Percentiles rank a stretch among this genome's conserved stretches.
Conservation (phyloP, 2,797 vertebrate species). For the Acanthiza pusilla region DNA sequence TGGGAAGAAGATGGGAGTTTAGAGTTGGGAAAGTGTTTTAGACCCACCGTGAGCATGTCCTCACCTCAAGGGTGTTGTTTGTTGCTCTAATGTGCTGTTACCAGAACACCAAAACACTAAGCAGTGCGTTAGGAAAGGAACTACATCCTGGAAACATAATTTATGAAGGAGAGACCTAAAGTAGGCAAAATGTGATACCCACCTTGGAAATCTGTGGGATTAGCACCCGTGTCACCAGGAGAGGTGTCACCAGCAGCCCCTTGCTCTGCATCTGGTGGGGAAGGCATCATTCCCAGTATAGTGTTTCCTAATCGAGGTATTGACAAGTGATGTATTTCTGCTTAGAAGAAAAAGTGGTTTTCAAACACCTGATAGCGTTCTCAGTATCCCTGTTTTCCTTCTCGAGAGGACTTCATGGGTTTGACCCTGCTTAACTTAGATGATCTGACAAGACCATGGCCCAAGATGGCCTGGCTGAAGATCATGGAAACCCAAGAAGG, state of each 20-base stretch:
- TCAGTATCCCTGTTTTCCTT: not conserved
- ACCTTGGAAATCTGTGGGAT: conserved; percentile 27
- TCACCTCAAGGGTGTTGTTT: not conserved
- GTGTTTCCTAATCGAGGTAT: not conserved
- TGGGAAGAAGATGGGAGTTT: not conserved
- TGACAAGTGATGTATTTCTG: not conserved
- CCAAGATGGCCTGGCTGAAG: not conserved
- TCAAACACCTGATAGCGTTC: not conserved
- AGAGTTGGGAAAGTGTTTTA: not conserved
- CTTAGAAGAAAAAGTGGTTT: not conserved
- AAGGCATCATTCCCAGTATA: not conserved
- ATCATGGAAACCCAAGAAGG: conserved; percentile 64
- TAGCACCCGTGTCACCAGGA: not conserved
- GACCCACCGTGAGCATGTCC: fast-evolving
- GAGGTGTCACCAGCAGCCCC: not conserved
- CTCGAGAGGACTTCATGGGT: not conserved
- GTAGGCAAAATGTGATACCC: conserved; percentile 50
- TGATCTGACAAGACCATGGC: not conserved
- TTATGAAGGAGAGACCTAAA: conserved; percentile 27
- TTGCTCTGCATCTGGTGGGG: not conserved
- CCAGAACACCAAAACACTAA: not conserved
- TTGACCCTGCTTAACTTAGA: conserved; percentile 41
- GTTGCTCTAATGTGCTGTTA: not conserved
- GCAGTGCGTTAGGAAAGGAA: not conserved
- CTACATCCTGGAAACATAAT: not conserved